Evolutionary conservation across 2,888 invertebrate species (phyloP).

Genomic region (Eupithecia subumbrata): DNA sequence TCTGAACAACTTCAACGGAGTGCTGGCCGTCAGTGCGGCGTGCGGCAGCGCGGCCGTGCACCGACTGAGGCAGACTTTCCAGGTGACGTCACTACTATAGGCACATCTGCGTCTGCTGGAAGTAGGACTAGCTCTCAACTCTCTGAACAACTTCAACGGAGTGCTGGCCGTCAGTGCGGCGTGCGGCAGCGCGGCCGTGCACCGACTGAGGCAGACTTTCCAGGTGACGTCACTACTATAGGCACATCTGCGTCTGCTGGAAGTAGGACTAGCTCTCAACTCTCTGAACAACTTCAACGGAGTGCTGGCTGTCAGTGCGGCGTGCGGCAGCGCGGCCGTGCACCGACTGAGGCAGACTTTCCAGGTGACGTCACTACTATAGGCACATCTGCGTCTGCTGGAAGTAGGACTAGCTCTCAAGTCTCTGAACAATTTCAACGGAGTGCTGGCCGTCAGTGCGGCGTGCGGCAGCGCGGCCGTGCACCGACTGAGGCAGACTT

Average conservation of each 20-base stretch:
- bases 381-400: too few species aligned
- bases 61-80: constrained; percentile 86
- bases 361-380: too few species aligned
- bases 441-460: constrained; percentile 95
- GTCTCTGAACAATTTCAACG: constrained; percentile 99
- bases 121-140: constrained; percentile 95
- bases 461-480: constrained; percentile 97
- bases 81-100: too few species aligned
- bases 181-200: constrained; percentile 95
- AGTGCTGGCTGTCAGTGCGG: constrained; percentile 95
- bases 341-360: constrained; percentile 88
- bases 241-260: constrained; percentile 96
- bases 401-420: constrained; percentile 97
- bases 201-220: constrained; percentile 87
- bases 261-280: constrained; percentile 95
- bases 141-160: constrained; percentile 99
- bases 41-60: constrained; percentile 96
- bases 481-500: constrained; percentile 88
- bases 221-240: too few species aligned
- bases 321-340: constrained; percentile 96
- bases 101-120: constrained; percentile 97
- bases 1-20: constrained; percentile 99
- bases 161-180: constrained; percentile 97
- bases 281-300: constrained; percentile 99
- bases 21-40: constrained; percentile 96